Percentiles rank a stretch among this genome's conserved stretches.
phyloP scores from a whole-genome alignment of 2,888 invertebrate genomes.

The Coecobrya sp. region DNA sequence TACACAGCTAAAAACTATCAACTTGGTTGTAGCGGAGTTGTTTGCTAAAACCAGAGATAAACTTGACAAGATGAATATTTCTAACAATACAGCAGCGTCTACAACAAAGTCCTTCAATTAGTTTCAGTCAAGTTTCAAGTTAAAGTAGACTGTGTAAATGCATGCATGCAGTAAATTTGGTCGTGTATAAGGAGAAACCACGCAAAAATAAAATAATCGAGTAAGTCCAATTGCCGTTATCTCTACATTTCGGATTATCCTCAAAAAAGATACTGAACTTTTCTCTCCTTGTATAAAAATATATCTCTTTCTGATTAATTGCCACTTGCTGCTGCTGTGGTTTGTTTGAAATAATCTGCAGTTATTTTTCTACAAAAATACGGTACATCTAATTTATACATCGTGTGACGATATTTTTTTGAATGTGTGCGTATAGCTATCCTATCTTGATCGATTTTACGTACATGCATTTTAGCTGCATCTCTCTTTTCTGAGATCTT shows the following conservation, averaged over 20 bases:
- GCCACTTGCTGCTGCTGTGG: conserved; percentile 66
- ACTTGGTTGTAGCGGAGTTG: background rate
- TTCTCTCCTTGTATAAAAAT: conserved; percentile 24
- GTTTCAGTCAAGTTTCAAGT: conserved; percentile 62
- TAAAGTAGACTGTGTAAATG: too few relatives aligned
- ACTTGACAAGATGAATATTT: conserved; percentile 17
- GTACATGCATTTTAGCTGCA: background rate
- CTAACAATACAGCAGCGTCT: background rate
- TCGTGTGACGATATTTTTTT: conserved; percentile 20
- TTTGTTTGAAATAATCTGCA: conserved; percentile 38
- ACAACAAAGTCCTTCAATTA: conserved; percentile 60
- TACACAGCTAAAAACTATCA: background rate
- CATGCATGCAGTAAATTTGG: conserved; percentile 33
- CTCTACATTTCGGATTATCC: conserved; percentile 41
- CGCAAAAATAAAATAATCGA: background rate
- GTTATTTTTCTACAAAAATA: conserved; percentile 35
- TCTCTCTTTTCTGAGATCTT: background rate
- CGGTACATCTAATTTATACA: conserved; percentile 45
- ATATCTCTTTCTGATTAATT: conserved; percentile 69
- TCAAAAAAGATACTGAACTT: conserved; percentile 38
- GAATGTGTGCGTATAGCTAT: conserved; percentile 26
- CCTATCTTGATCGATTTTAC: conserved; percentile 16
- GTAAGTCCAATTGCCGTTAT: conserved; percentile 38
- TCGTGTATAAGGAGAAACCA: conserved; percentile 7
- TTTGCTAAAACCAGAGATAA: conserved; percentile 63